Conservation (phyloP, 2,113 vertebrate genomes). For the Phalacrocorax carbo region DNA sequence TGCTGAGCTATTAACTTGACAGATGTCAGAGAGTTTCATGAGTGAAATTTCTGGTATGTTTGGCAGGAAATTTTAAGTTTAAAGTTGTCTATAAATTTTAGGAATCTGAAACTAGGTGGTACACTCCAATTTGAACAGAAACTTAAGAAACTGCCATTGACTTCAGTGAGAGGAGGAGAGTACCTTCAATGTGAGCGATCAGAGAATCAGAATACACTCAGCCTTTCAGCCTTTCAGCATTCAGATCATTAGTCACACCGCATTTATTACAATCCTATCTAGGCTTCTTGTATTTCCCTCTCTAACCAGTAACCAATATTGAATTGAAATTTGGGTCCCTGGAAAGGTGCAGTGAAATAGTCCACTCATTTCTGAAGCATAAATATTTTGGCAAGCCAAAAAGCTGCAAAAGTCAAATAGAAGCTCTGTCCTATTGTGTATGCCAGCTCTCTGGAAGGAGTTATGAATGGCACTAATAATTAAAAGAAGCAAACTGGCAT, state of each 20-base stretch:
- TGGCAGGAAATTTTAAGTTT: neutral
- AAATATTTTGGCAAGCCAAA: neutral
- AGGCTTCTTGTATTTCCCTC: neutral
- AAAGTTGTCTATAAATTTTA: neutral
- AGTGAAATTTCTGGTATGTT: neutral
- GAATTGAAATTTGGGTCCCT: neutral
- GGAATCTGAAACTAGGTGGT: neutral
- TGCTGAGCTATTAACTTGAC: neutral
- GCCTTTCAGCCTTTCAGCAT: neutral
- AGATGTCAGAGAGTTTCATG: neutral
- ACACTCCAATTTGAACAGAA: neutral
- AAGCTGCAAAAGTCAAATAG: neutral
- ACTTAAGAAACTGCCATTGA: neutral
- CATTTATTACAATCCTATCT: neutral
- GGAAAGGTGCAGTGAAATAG: neutral
- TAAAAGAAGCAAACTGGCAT: neutral
- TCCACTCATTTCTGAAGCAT: neutral
- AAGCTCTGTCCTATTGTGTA: neutral
- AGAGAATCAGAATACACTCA: neutral
- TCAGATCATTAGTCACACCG: neutral
- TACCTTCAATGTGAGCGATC: fast-evolving
- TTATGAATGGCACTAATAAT: neutral
- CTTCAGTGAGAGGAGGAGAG: neutral
- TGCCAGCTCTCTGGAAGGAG: neutral
- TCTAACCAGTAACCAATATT: neutral